Evolutionary conservation across 2,797 vertebrate genomes (phyloP), one percentile per base, ranked within the genome.

Genomic region (Falco columbarius): DNA sequence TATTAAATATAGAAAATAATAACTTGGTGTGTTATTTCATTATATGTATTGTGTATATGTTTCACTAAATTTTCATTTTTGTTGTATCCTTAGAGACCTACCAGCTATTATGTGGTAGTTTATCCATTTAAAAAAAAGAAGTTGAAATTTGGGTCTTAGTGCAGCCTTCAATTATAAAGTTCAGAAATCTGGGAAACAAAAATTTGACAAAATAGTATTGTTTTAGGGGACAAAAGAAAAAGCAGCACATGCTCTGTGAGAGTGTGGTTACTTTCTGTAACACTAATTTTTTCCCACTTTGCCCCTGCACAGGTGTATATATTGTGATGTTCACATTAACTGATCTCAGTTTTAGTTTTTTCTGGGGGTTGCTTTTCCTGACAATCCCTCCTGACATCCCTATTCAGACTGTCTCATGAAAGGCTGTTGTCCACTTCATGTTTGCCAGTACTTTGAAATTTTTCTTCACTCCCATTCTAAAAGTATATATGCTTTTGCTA

Each of bases 181-280:
- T 81, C 32, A 75, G 62, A 65, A 74, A 56, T 63, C 61, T 62
- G 65, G 29, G 17, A 85, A 73, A 73, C 3, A 18, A 68, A 81
- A 30, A 54, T 5, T 46, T 67, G 20, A n/a, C 9, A 20, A 63
- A 88, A 55, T 7, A 51, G 3, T 47, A 56, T 2, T 32, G 21
- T 9, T 67, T 9, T 5, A 5, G 10, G 7, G 2, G 3, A 0
- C 5, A 12, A 1, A 22, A 18, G 22, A 9, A 4, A 3, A 5
- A 17, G 8, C 5, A 66, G 13, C 9, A 59, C 10, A 26, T 93
- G 7, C 9, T 46, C 30, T 72, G 5, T 68, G n/a, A 12, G 67
- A 42, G 10, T 20, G 34, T 72, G 54, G 16, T 67, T 83, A 4
- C 27, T 81, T 91, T 44, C 27, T 87, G 61, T 14, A 76, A 36